phyloP scores from a whole-genome alignment of 2,888 invertebrate genomes.

The Cacoxenus indagator region DNA sequence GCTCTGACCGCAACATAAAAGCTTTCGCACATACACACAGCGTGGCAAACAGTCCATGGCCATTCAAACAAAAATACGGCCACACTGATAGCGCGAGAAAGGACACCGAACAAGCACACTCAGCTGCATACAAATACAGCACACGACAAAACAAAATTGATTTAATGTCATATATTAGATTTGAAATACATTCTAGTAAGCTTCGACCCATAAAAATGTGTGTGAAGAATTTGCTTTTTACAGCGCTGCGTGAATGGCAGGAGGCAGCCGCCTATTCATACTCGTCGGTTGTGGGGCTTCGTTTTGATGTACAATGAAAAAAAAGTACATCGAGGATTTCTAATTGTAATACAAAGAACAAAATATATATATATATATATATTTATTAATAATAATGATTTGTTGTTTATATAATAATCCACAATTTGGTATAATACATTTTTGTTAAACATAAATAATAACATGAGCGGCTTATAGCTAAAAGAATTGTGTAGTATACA shows the following conservation, averaged over 20 bases:
- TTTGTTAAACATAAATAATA: too few relatives aligned
- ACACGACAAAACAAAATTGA: slow-evolving; percentile 45
- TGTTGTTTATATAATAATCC: too few relatives aligned
- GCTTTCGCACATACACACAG: slow-evolving; percentile 28
- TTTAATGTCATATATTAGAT: slow-evolving; percentile 64
- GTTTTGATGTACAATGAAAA: background rate
- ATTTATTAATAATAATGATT: background rate
- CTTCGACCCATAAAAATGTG: slow-evolving; percentile 51
- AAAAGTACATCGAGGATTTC: background rate
- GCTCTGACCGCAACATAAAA: slow-evolving; percentile 51
- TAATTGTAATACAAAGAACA: background rate
- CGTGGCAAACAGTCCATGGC: slow-evolving; percentile 5
- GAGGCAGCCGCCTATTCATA: slow-evolving; percentile 19
- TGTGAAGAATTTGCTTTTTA: slow-evolving; percentile 47
- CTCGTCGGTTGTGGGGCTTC: background rate
- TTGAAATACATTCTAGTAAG: slow-evolving; percentile 57
- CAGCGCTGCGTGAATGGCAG: slow-evolving; percentile 49
- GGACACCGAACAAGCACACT: slow-evolving; percentile 6
- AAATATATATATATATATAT: background rate
- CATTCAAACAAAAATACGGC: slow-evolving; percentile 18
- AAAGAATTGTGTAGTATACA: too few relatives aligned
- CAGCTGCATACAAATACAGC: slow-evolving; percentile 3
- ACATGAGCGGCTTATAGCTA: too few relatives aligned
- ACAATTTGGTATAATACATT: too few relatives aligned
- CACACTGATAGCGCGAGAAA: background rate